Percentiles rank a stretch among this genome's conserved stretches.
These are phyloP conservation scores for Potorous gilbertii DNA, from an alignment of 2,797 vertebrate species.

Conservation along the genomic window DNA sequence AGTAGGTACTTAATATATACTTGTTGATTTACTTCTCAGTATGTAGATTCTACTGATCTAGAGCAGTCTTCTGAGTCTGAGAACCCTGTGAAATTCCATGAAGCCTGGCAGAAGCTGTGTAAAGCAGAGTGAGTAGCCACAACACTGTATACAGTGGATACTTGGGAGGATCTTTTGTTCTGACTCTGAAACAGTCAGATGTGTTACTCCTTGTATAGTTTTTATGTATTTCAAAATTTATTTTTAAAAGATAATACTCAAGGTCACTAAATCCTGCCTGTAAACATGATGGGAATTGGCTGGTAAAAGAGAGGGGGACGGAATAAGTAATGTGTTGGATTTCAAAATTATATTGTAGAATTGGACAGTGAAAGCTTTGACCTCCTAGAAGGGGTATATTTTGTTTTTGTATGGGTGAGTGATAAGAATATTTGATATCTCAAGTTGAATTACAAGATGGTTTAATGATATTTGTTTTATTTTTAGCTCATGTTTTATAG, in stretches of 20 bases:
- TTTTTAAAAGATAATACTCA: not conserved
- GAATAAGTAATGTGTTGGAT: not conserved
- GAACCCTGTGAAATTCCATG: constrained; percentile 87
- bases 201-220: not conserved
- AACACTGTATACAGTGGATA: not conserved
- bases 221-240: constrained; percentile 5
- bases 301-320: not conserved
- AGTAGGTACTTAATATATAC: not conserved
- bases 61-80: constrained; percentile 81
- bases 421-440: not conserved
- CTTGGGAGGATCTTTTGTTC: constrained; percentile 4
- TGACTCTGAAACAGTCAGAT: not conserved
- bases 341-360: not conserved
- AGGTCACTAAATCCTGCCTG: not conserved
- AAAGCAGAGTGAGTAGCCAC: constrained; percentile 86
- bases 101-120: constrained; percentile 89
- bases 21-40: constrained; percentile 77
- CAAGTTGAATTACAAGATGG: not conserved
- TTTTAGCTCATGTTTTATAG: not conserved
- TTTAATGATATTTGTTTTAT: not conserved
- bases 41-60: constrained; percentile 88
- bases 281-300: not conserved
- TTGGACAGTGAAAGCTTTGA: not conserved
- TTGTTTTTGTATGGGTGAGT: not conserved
- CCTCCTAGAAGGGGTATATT: not conserved